Conservation (phyloP, 2,113 vertebrate species). For the Bambusicola thoracicus region DNA sequence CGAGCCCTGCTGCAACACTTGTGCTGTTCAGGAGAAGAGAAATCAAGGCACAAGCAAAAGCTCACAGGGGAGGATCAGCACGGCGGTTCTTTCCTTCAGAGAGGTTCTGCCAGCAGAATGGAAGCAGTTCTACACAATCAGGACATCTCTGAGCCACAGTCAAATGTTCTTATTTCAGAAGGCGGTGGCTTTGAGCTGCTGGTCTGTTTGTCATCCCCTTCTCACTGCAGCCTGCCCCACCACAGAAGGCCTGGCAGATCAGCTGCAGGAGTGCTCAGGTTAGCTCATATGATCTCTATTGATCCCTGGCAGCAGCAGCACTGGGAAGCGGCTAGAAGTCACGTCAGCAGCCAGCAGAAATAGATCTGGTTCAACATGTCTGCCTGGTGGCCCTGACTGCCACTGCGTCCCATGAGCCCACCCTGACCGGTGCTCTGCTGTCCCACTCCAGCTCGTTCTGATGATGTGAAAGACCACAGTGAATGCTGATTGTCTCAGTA, state of each 20-base stretch:
- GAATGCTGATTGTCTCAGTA: background rate
- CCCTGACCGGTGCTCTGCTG: background rate
- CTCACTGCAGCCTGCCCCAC: background rate
- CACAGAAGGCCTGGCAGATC: rapidly evolving
- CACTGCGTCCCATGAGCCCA: background rate
- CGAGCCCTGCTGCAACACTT: background rate
- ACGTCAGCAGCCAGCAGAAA: background rate
- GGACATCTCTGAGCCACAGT: background rate
- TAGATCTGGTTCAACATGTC: background rate
- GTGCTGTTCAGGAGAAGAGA: background rate
- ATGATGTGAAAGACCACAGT: background rate
- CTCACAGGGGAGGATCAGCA: too few species aligned
- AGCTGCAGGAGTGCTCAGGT: background rate
- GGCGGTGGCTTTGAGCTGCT: too few species aligned
- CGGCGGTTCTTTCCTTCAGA: background rate
- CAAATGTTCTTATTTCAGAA: background rate
- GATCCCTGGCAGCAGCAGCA: background rate
- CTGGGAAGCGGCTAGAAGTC: background rate
- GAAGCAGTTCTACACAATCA: background rate
- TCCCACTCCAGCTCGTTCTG: background rate
- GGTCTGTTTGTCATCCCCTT: background rate
- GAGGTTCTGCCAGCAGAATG: background rate
- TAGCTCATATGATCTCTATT: background rate
- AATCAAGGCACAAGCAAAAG: background rate
- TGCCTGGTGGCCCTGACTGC: background rate